phyloP scores from a whole-genome alignment of 2,113 vertebrate species.

The Capricornis sumatraensis region DNA sequence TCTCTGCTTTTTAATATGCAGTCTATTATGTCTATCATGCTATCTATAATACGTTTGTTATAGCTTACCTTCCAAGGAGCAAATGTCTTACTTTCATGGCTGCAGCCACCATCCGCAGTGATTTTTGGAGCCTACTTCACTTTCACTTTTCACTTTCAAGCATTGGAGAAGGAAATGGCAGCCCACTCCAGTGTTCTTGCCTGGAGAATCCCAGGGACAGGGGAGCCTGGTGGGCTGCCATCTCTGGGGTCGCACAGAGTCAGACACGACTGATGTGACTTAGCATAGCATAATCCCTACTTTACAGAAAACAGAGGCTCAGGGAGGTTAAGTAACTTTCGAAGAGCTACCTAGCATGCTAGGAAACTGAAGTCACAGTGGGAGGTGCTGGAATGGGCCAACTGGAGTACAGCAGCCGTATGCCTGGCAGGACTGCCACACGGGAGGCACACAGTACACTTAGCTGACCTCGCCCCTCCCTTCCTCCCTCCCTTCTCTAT shows the following conservation, averaged over 20 bases:
- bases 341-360: accelerated
- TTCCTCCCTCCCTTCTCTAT: accelerated
- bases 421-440: accelerated
- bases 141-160: no score
- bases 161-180: no score
- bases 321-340: background rate
- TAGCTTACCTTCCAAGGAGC: background rate
- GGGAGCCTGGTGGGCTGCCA: no score
- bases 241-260: no score
- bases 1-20: background rate
- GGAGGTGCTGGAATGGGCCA: background rate
- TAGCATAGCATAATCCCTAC: background rate
- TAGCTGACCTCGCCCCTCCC: accelerated
- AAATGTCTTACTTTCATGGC: background rate
- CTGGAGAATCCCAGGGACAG: no score
- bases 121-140: background rate
- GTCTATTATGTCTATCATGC: background rate
- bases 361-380: background rate
- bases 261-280: no score
- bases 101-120: background rate
- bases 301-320: background rate
- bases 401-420: accelerated
- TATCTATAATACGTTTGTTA: background rate
- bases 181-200: no score
- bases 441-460: accelerated